These are phyloP conservation scores for Oxyteleia sp. DNA, from an alignment of 2,888 invertebrate genomes.

Conservation along the genomic window DNA sequence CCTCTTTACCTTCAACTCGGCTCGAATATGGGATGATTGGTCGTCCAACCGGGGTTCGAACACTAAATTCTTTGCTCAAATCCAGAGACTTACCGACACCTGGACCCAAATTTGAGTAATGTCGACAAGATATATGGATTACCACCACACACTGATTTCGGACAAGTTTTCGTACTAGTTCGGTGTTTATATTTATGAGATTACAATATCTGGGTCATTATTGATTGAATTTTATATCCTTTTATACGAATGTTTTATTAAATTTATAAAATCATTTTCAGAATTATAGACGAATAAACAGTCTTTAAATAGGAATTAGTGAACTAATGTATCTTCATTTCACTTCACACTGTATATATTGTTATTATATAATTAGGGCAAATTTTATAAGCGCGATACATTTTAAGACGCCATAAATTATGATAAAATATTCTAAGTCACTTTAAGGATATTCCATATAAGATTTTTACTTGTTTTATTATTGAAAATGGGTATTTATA, in stretches of 20 bases:
- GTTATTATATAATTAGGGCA: neutral
- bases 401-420: neutral
- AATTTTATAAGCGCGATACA: neutral
- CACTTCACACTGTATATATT: slow-evolving; percentile 4
- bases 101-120: slow-evolving; percentile 68
- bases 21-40: slow-evolving; percentile 83
- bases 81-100: slow-evolving; percentile 73
- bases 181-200: slow-evolving; percentile 24
- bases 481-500: too few relatives aligned
- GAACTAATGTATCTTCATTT: slow-evolving; percentile 6
- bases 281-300: slow-evolving; percentile 10
- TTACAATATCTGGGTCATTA: slow-evolving; percentile 57
- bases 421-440: neutral
- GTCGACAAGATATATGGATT: slow-evolving; percentile 45
- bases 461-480: neutral
- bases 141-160: slow-evolving; percentile 10
- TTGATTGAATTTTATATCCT: slow-evolving; percentile 43
- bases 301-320: neutral
- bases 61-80: slow-evolving; percentile 84
- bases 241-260: slow-evolving; percentile 25
- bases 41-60: slow-evolving; percentile 81
- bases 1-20: slow-evolving; percentile 70
- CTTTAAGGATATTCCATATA: neutral
- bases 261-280: slow-evolving; percentile 15
- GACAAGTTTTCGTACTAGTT: slow-evolving; percentile 38